Evolutionary conservation across 2,888 invertebrate genomes (phyloP).

Genomic region (Aphodius sticticus): DNA sequence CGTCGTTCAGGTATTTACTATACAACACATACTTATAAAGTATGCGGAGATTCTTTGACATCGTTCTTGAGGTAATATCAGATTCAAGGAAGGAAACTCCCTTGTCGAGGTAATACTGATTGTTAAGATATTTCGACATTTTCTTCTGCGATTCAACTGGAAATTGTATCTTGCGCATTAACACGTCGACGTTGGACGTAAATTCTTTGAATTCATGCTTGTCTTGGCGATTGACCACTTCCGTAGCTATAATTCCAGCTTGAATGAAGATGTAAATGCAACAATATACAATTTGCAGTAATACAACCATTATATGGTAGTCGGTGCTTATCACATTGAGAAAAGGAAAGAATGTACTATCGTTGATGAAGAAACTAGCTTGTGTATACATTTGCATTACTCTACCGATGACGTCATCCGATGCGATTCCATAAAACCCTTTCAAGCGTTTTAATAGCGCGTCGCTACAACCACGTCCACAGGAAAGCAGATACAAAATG

Average conservation of each 20-base stretch:
- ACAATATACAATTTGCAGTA: conserved; percentile 28
- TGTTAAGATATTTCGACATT: conserved; percentile 29
- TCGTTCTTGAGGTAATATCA: neutral
- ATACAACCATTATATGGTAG: conserved; percentile 9
- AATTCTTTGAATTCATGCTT: conserved; percentile 34
- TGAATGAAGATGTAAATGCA: conserved; percentile 27
- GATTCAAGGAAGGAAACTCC: conserved; percentile 49
- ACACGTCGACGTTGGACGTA: conserved; percentile 57
- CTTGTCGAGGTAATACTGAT: conserved; percentile 31
- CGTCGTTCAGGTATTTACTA: conserved; percentile 18
- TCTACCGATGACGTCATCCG: neutral
- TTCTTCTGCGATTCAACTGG: conserved; percentile 58
- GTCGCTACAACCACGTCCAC: conserved; percentile 10
- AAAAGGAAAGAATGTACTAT: conserved; percentile 21
- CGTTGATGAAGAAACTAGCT: conserved; percentile 29
- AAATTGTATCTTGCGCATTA: conserved; percentile 63
- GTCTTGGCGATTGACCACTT: conserved; percentile 58
- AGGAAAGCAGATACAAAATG: conserved; percentile 23
- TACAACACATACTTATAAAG: conserved; percentile 28
- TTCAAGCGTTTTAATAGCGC: neutral
- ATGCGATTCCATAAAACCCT: neutral
- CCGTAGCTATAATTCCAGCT: conserved; percentile 60
- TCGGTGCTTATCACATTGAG: neutral
- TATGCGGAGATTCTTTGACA: conserved; percentile 26
- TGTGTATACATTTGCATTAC: conserved; percentile 27